Evolutionary conservation across 2,113 vertebrate genomes (phyloP).

Genomic region (Siniperca knerii): DNA sequence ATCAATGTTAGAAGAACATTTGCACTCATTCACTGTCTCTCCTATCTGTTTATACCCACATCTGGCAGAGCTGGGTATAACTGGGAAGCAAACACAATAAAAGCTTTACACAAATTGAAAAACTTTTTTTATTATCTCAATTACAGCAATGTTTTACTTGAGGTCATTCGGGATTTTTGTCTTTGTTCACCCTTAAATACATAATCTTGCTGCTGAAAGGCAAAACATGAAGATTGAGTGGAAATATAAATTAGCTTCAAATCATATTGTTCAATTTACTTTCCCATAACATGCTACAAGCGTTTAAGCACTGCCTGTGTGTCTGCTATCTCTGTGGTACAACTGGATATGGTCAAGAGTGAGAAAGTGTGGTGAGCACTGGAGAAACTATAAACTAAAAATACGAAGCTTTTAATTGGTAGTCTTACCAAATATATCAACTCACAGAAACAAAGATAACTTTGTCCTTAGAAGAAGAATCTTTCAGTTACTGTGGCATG

Average conservation of each 20-base stretch:
- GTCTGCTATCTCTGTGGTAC: constrained; percentile 35
- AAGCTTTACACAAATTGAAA: constrained; percentile 82
- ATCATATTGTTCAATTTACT: constrained; percentile 84
- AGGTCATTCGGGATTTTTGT: constrained; percentile 87
- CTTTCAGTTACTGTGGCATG: constrained; percentile 21
- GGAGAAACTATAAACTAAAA: constrained; percentile 30
- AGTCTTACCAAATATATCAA: constrained; percentile 17
- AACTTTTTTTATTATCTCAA: constrained; percentile 89
- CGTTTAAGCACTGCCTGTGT: constrained; percentile 70
- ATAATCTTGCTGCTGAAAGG: constrained; percentile 83
- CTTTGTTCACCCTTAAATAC: constrained; percentile 87
- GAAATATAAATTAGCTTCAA: constrained; percentile 93
- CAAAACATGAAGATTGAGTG: constrained; percentile 89
- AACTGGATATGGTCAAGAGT: constrained; percentile 25
- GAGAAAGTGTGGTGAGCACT: constrained; percentile 10
- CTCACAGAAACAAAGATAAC: constrained; percentile 30
- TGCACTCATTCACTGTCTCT: background rate
- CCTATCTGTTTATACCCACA: background rate
- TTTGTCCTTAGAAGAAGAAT: constrained; percentile 5
- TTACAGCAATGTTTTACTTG: constrained; percentile 89
- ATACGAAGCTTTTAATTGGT: constrained; percentile 31
- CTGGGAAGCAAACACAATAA: constrained; percentile 15
- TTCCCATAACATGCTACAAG: constrained; percentile 91
- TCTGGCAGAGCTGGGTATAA: background rate
- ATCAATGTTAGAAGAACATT: background rate